A percentile compares a stretch with the other conserved stretches of the same genome.
Evolutionary conservation across 2,888 invertebrate genomes (phyloP).

Genomic region (Parnassius apollo): DNA sequence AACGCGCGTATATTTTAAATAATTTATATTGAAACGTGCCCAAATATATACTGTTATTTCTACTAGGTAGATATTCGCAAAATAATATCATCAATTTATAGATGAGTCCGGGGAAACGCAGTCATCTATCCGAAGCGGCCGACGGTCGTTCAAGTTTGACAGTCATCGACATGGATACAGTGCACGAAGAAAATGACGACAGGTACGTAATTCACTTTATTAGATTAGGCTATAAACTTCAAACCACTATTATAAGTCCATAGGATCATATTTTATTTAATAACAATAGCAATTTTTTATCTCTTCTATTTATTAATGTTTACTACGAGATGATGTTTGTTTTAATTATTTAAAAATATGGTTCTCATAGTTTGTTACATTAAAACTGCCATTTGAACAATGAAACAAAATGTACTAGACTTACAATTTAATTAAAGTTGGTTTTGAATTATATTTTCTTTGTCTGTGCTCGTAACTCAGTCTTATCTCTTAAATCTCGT

Average conservation of each 20-base stretch:
- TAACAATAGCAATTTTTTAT: too few species aligned
- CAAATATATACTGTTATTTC: too few species aligned
- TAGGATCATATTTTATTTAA: too few species aligned
- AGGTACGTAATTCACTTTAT: slow-evolving; percentile 46
- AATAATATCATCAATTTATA: slow-evolving; percentile 41
- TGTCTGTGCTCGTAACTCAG: slow-evolving; percentile 46
- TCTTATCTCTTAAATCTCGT: slow-evolving; percentile 55
- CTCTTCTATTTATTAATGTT: too few species aligned
- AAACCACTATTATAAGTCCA: too few species aligned
- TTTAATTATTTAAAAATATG: background rate
- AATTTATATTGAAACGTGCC: too few species aligned
- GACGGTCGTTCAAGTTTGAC: slow-evolving; percentile 65
- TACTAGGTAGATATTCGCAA: background rate
- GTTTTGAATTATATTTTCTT: slow-evolving; percentile 53
- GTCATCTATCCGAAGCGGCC: slow-evolving; percentile 55
- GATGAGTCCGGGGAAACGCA: slow-evolving; percentile 68
- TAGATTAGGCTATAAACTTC: too few species aligned
- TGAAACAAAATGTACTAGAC: slow-evolving; percentile 36
- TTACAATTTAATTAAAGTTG: slow-evolving; percentile 64
- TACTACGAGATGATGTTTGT: background rate
- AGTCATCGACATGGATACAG: slow-evolving; percentile 75
- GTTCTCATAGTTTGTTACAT: background rate
- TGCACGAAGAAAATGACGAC: slow-evolving; percentile 76
- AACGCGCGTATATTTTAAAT: too few species aligned
- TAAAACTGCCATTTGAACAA: slow-evolving; percentile 18